Conservation (phyloP, 64 coral and sea anemone genomes). For the Montipora sp. region DNA sequence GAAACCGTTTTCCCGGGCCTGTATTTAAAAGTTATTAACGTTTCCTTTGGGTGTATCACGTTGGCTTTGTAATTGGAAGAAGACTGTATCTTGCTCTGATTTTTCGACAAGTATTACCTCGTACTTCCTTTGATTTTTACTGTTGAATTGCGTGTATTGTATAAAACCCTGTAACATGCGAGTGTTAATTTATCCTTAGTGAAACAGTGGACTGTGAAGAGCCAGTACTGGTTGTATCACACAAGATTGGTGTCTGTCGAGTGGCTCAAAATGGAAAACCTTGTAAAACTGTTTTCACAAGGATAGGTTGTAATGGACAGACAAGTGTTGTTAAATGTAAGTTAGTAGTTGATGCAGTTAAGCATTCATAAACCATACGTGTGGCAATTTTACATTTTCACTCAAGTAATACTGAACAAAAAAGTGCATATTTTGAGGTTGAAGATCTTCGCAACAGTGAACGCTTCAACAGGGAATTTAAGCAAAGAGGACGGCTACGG, state of each 20-base stretch:
- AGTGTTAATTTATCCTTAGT: constrained; percentile 41
- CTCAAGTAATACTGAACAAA: too few relatives aligned
- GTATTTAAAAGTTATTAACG: too few relatives aligned
- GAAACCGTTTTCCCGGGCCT: too few relatives aligned
- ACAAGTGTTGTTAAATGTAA: constrained; percentile 95
- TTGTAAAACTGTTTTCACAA: constrained; percentile 83
- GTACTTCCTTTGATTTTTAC: too few relatives aligned
- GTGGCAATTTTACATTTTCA: not conserved
- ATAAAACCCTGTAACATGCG: not conserved
- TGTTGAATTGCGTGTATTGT: not conserved
- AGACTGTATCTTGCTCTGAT: too few relatives aligned
- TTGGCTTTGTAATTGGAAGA: too few relatives aligned
- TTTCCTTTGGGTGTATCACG: too few relatives aligned
- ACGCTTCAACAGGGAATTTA: too few relatives aligned
- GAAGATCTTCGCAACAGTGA: too few relatives aligned
- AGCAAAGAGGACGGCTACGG: too few relatives aligned
- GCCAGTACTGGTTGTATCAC: constrained; percentile 85
- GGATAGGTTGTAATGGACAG: constrained; percentile 72
- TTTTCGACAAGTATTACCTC: too few relatives aligned
- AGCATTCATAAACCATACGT: not conserved
- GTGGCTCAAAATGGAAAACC: constrained; percentile 78
- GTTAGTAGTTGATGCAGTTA: not conserved
- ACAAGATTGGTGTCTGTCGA: constrained; percentile 96
- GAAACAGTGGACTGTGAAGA: constrained; percentile 79
- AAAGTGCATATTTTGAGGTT: too few relatives aligned